These are phyloP conservation scores for Cyprinodon tularosa DNA, from an alignment of 2,113 vertebrate genomes.

Conservation along the genomic window DNA sequence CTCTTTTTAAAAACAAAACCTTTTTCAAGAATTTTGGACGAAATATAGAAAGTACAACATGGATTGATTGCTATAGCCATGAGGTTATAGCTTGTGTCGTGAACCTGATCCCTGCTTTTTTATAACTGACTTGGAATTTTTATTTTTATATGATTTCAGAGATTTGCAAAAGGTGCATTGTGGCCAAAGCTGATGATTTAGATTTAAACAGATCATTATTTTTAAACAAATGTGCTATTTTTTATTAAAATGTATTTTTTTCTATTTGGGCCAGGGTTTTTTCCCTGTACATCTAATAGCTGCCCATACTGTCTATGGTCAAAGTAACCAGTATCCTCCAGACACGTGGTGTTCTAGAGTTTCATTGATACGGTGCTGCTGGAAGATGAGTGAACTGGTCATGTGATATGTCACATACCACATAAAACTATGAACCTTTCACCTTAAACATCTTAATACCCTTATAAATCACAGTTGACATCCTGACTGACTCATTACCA, in stretches of 20 bases:
- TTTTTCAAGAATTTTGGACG: no score
- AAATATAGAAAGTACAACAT: no score
- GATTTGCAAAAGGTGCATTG: not conserved
- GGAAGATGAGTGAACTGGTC: constrained; percentile 53
- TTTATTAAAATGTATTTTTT: not conserved
- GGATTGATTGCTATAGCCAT: no score
- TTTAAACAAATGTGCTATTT: not conserved
- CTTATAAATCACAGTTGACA: constrained; percentile 59
- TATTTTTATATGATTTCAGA: no score
- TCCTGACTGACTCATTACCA: not conserved
- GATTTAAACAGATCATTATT: not conserved
- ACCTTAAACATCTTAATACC: constrained; percentile 47
- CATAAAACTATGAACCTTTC: constrained; percentile 60
- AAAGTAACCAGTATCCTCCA: constrained; percentile 26
- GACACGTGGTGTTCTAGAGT: constrained; percentile 45
- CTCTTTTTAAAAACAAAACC: no score
- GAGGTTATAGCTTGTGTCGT: no score
- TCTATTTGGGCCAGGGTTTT: not conserved
- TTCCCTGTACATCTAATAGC: not conserved
- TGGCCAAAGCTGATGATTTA: not conserved
- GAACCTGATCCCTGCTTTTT: not conserved
- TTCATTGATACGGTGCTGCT: constrained; percentile 26
- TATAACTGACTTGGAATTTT: not conserved
- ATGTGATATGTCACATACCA: constrained; percentile 66
- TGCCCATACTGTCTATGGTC: constrained; percentile 1